A percentile compares a stretch with the other conserved stretches of the same genome.
These are phyloP conservation scores for Nyctereutes procyonoides DNA, from an alignment of 2,113 vertebrate species.

Conservation along the genomic window DNA sequence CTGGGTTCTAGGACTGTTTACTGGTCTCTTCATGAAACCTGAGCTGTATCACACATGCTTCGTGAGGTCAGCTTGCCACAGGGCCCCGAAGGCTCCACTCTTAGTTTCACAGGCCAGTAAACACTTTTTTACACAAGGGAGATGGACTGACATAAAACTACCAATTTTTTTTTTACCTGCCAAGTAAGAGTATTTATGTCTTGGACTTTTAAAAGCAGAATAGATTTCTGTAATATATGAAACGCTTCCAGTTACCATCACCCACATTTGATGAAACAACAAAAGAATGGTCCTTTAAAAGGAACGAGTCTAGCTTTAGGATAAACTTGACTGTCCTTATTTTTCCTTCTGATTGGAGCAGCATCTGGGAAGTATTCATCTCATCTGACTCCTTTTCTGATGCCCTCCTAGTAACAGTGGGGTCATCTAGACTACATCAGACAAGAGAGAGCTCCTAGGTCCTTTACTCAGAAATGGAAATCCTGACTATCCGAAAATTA, in stretches of 20 bases:
- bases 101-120: background rate
- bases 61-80: background rate
- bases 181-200: background rate
- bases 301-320: background rate
- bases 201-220: background rate
- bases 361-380: background rate
- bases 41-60: background rate
- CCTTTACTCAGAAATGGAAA: background rate
- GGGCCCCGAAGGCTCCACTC: background rate
- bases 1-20: background rate
- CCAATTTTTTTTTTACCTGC: background rate
- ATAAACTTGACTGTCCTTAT: background rate
- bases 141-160: background rate
- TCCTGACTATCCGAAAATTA: background rate
- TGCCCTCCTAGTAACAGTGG: background rate
- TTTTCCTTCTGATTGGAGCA: background rate
- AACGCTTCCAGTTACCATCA: background rate
- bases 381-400: background rate
- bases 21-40: background rate
- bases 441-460: too few species aligned
- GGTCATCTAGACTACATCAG: background rate
- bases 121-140: background rate
- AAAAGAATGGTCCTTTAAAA: background rate
- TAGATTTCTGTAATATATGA: background rate
- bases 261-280: background rate